These are phyloP conservation scores for Phainopepla nitens DNA, from an alignment of 2,113 vertebrate genomes.

Conservation along the genomic window DNA sequence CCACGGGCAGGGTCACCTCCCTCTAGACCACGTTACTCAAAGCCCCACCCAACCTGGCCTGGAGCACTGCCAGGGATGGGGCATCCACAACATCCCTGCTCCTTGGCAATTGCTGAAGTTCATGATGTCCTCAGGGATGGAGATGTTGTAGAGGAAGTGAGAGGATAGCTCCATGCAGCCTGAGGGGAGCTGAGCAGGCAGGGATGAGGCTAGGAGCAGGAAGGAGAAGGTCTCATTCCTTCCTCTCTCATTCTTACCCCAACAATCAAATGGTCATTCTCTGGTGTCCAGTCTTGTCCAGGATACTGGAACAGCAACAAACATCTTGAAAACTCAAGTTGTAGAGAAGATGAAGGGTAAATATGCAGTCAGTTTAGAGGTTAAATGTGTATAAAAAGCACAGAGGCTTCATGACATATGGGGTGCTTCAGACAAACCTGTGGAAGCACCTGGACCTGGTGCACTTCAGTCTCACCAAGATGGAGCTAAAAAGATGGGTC, in stretches of 20 bases:
- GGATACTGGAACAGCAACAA: not conserved
- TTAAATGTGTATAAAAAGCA: not conserved
- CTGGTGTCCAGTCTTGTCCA: not conserved
- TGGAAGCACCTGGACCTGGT: not conserved
- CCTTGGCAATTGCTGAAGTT: not conserved
- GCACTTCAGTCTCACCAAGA: not conserved
- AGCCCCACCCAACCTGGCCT: not conserved
- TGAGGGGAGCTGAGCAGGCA: not conserved
- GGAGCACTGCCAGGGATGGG: not conserved
- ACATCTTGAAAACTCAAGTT: not conserved
- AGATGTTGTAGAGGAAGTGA: not conserved
- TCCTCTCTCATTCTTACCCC: not conserved
- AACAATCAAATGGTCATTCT: not conserved
- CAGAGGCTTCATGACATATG: not conserved
- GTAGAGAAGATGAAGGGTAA: not conserved
- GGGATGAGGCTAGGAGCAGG: not conserved
- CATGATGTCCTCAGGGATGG: fast-evolving
- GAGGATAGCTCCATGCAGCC: not conserved
- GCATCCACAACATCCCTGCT: not conserved
- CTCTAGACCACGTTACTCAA: not conserved
- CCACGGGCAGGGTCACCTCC: not conserved
- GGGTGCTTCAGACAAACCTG: not conserved
- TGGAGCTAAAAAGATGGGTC: not conserved
- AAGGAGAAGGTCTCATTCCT: not conserved
- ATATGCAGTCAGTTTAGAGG: not conserved